Base-by-base conservation (phyloP, 2,113 vertebrate genomes). In the Nycticorax nycticorax region DNA sequence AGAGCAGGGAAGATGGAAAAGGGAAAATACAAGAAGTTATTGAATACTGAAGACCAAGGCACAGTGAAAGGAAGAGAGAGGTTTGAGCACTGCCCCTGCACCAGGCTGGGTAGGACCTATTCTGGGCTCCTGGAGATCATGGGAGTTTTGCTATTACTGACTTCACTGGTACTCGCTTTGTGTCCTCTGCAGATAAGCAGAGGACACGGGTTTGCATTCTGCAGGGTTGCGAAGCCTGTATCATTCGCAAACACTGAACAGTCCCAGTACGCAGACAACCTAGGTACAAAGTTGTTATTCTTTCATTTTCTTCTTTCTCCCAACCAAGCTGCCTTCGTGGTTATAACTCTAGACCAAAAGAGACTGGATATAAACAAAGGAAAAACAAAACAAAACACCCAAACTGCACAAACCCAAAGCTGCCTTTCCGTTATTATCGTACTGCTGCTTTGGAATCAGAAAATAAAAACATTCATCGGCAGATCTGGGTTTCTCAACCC, bases 101-200 rank as follows among this genome's bases (percentile, higher is more conserved):
- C 12, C 41, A 77, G 71, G n/a, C n/a, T 93, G 71, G 85, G 53
- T 6, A 60, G 53, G 41, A 92, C 39, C 63, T 94, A 76, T 66
- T 95, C 67, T 87, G 85, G 80, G 60, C 48, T 89, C 28, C 56
- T 68, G 24, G 56, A 92, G 72, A 84, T 75, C 64, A 72, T 8
- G 30, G 56, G 73, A 93, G 69, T 50, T 76, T 92, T 66, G 79
- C 60, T 92, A 22, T 82, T 56, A 62, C 21, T 75, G 71, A 79
- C 39, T 79, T 81, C 45, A 8, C 41, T 43, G 63, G 50, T 66
- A 57, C 63, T 85, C 1, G 0, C 45, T 56, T 64, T 68, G 37
- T 69, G 86, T 91, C 91, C 84, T 97, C 73, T 85, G 80, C 69
- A 66, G 80, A 9, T 43, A 55, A 77, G 13, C 2, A 89, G 56